Conservation (phyloP, 2,888 invertebrate genomes). For the Drosophila testacea region DNA sequence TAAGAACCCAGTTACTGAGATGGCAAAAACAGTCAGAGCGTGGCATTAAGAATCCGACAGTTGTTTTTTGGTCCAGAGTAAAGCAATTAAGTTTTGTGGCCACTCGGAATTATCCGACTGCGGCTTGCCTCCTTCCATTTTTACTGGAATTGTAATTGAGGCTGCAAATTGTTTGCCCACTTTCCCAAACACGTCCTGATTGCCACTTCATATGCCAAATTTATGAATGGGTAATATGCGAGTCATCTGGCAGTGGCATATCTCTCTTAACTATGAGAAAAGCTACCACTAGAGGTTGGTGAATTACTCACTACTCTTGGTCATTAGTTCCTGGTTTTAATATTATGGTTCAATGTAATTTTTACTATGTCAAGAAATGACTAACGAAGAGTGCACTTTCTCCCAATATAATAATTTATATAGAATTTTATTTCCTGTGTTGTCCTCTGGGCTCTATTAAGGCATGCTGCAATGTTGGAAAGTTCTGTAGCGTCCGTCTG, state of each 20-base stretch:
- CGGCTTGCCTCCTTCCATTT: conserved; percentile 46
- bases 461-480: too few species aligned
- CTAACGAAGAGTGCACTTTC: too few species aligned
- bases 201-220: conserved; percentile 45
- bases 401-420: too few species aligned
- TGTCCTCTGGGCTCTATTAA: too few species aligned
- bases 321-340: not conserved
- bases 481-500: too few species aligned
- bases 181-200: conserved; percentile 14
- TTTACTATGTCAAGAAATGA: too few species aligned
- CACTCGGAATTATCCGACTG: conserved; percentile 59
- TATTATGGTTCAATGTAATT: too few species aligned
- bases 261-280: not conserved
- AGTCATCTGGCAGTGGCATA: conserved; percentile 9
- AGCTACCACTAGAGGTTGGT: conserved; percentile 2
- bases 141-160: conserved; percentile 56
- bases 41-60: conserved; percentile 67
- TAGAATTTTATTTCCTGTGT: too few species aligned
- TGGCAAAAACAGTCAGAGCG: conserved; percentile 7
- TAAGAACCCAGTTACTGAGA: conserved; percentile 51
- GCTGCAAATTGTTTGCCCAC: conserved; percentile 50
- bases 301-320: conserved; percentile 8
- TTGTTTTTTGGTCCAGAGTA: conserved; percentile 54
- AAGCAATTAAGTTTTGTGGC: conserved; percentile 77
- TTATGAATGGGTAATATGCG: conserved; percentile 48